Evolutionary conservation across 1,140 invertebrate species (phyloP).

Genomic region (Eupeodes corollae): DNA sequence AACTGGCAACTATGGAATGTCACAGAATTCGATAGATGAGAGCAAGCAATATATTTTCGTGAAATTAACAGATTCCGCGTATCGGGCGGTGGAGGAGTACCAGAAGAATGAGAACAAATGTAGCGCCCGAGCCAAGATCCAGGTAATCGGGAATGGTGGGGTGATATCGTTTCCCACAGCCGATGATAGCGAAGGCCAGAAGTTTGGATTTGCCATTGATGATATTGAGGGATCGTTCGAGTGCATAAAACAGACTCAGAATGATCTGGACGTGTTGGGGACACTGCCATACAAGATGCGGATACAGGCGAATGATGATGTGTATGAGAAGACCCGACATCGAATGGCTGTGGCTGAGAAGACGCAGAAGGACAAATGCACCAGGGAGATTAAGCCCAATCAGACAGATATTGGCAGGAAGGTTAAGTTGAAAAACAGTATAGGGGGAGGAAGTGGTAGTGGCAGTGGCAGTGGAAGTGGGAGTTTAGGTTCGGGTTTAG

Average conservation of each 20-base stretch:
- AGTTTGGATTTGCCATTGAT: slow-evolving; percentile 33
- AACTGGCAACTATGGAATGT: slow-evolving; percentile 83
- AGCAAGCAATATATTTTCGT: slow-evolving; percentile 85
- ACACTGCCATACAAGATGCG: slow-evolving; percentile 72
- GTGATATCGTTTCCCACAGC: slow-evolving; percentile 34
- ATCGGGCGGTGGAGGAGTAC: slow-evolving; percentile 82
- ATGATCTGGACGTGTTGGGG: slow-evolving; percentile 66
- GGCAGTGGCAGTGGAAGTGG: no score
- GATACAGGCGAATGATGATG: slow-evolving; percentile 86
- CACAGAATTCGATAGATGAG: slow-evolving; percentile 73
- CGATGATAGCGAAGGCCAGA: slow-evolving; percentile 13
- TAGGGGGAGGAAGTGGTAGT: not conserved
- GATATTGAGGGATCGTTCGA: slow-evolving; percentile 59
- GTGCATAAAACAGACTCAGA: slow-evolving; percentile 65
- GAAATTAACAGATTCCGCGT: slow-evolving; percentile 87
- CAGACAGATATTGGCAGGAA: slow-evolving; percentile 75
- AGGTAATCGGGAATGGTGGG: slow-evolving; percentile 27
- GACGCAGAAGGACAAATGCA: slow-evolving; percentile 86
- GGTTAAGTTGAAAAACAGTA: slow-evolving; percentile 45
- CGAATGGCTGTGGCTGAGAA: slow-evolving; percentile 81
- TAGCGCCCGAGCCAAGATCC: slow-evolving; percentile 26
- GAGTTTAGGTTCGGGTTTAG: no score
- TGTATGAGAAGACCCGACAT: slow-evolving; percentile 80
- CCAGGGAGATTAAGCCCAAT: slow-evolving; percentile 82
- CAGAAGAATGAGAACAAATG: slow-evolving; percentile 52